These are phyloP conservation scores for Eristalis pertinax DNA, from an alignment of 2,888 invertebrate species.

Conservation along the genomic window DNA sequence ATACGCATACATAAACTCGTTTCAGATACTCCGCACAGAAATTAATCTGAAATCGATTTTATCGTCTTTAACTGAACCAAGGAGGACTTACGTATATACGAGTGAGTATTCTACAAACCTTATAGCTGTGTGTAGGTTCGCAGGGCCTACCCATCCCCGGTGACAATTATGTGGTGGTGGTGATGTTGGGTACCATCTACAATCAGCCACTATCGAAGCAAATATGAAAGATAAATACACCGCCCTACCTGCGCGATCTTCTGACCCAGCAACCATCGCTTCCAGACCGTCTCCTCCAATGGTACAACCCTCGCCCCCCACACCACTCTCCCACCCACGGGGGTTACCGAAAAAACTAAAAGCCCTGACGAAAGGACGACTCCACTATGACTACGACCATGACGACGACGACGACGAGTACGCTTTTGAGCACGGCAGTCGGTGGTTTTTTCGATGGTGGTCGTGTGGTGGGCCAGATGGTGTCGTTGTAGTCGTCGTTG, in stretches of 20 bases:
- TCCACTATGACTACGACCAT: slow-evolving; percentile 1
- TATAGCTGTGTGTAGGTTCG: slow-evolving; percentile 18
- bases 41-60: slow-evolving; percentile 65
- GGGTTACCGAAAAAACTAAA: slow-evolving; percentile 23
- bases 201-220: slow-evolving; percentile 61
- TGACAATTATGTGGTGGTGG: background rate
- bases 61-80: slow-evolving; percentile 19
- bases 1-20: slow-evolving; percentile 25
- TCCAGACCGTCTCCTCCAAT: background rate
- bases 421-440: background rate
- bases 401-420: slow-evolving; percentile 9
- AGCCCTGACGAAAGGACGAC: slow-evolving; percentile 42
- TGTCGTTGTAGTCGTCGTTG: slow-evolving; percentile 29
- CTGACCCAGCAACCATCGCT: slow-evolving; percentile 18
- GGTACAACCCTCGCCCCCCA: background rate
- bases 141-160: background rate
- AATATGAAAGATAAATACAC: slow-evolving; percentile 60
- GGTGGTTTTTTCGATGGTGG: background rate
- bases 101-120: slow-evolving; percentile 8
- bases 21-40: slow-evolving; percentile 37
- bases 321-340: background rate
- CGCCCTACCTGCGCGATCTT: slow-evolving; percentile 47
- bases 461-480: background rate
- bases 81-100: background rate
- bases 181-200: slow-evolving; percentile 38